phyloP scores from a whole-genome alignment of 2,113 vertebrate species.

The Ploceus nigricollis region DNA sequence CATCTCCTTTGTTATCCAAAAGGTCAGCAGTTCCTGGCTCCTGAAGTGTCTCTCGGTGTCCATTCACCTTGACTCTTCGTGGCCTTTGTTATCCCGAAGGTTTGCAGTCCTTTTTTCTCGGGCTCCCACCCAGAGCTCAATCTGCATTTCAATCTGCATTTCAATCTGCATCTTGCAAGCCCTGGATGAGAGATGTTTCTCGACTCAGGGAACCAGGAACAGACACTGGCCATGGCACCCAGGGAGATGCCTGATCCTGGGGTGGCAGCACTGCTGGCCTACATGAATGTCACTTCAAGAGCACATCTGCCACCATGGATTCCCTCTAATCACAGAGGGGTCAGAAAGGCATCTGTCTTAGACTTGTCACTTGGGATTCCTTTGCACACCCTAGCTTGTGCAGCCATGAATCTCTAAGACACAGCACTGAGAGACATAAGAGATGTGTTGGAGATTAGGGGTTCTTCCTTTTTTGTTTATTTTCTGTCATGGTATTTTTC shows the following conservation, averaged over 20 bases:
- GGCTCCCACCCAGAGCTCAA: background rate
- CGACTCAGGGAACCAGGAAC: background rate
- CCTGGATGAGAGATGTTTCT: background rate
- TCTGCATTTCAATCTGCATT: background rate
- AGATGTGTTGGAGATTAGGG: background rate
- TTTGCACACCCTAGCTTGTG: background rate
- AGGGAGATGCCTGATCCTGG: background rate
- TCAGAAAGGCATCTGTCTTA: background rate
- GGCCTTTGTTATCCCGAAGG: background rate
- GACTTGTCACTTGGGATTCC: background rate
- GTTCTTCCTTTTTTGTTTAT: background rate
- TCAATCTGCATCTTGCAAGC: background rate
- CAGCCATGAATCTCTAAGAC: background rate
- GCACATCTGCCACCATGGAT: background rate
- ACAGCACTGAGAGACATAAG: background rate
- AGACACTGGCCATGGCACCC: fast-evolving
- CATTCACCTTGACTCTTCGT: background rate
- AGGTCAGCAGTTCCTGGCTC: background rate
- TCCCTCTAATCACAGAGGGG: background rate
- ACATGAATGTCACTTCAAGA: background rate
- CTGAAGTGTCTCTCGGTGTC: background rate
- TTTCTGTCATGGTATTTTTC: background rate
- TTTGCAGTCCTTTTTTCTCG: background rate
- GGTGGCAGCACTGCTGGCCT: background rate
- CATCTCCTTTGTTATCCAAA: background rate